phyloP scores from a whole-genome alignment of 2,113 vertebrate genomes.

The Agapornis roseicollis region DNA sequence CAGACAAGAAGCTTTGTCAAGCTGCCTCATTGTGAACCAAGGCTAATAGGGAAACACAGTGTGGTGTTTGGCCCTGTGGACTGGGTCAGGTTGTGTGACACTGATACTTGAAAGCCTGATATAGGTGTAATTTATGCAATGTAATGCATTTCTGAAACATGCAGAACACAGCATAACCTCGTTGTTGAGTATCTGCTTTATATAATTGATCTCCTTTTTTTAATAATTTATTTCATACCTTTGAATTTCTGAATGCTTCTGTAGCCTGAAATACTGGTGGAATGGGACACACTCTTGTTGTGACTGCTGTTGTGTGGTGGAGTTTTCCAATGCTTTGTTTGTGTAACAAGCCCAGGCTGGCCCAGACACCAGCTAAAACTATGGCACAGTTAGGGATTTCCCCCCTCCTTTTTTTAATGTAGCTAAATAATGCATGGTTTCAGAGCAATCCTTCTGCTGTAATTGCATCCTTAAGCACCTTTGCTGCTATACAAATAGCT shows the following conservation, averaged over 20 bases:
- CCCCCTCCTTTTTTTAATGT: not conserved
- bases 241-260: not conserved
- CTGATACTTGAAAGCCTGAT: not conserved
- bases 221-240: not conserved
- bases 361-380: not conserved
- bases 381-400: not conserved
- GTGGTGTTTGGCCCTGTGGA: not conserved
- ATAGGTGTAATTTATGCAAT: not conserved
- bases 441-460: not conserved
- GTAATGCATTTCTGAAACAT: not conserved
- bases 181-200: not conserved
- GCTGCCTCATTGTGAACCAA: not conserved
- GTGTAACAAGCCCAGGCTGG: not conserved
- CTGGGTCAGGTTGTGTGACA: not conserved
- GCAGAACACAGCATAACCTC: not conserved
- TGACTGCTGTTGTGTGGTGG: not conserved
- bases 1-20: not conserved
- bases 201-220: not conserved
- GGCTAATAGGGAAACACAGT: not conserved
- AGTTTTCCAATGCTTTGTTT: not conserved
- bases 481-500: not conserved
- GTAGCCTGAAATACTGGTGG: not conserved
- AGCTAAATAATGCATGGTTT: not conserved
- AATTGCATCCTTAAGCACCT: not conserved
- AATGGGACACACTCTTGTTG: not conserved